A percentile compares a stretch with the other conserved stretches of the same genome.
phyloP scores from a whole-genome alignment of 1,140 invertebrate genomes.

The Harlomillsia oculata region DNA sequence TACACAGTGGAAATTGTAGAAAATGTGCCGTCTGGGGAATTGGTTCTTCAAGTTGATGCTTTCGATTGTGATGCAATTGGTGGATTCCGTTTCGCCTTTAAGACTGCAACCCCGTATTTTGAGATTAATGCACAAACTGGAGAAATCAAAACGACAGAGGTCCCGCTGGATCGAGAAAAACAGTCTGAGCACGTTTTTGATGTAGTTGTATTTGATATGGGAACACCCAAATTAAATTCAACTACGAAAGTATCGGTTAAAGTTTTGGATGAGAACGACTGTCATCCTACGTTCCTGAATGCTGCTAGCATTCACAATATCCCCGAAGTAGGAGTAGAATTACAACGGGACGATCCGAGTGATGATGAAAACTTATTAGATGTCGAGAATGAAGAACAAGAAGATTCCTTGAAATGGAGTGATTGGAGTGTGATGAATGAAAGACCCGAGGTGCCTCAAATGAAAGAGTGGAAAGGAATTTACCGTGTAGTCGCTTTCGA shows the following conservation, averaged over 20 bases:
- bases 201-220: constrained; percentile 69
- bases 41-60: constrained; percentile 47
- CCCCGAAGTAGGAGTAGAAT: constrained; percentile 33
- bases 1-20: constrained; percentile 48
- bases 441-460: constrained; percentile 11
- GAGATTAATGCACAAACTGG: constrained; percentile 91
- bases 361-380: constrained; percentile 25
- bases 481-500: constrained; percentile 73
- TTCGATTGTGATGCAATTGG: constrained; percentile 43
- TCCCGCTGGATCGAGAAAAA: constrained; percentile 72
- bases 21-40: constrained; percentile 42
- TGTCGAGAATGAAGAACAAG: constrained; percentile 26
- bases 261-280: constrained; percentile 47
- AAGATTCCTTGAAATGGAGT: constrained; percentile 31
- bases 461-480: constrained; percentile 32
- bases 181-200: constrained; percentile 39
- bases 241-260: constrained; percentile 71
- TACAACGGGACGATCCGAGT: constrained; percentile 27
- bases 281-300: constrained; percentile 36
- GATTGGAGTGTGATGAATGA: constrained; percentile 31
- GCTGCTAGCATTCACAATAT: constrained; percentile 37
- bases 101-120: constrained; percentile 54
- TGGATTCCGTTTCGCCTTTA: constrained; percentile 43
- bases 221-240: constrained; percentile 60
- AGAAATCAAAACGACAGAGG: constrained; percentile 64